phyloP scores from a whole-genome alignment of 2,797 vertebrate species.

The Anguilla marmorata region DNA sequence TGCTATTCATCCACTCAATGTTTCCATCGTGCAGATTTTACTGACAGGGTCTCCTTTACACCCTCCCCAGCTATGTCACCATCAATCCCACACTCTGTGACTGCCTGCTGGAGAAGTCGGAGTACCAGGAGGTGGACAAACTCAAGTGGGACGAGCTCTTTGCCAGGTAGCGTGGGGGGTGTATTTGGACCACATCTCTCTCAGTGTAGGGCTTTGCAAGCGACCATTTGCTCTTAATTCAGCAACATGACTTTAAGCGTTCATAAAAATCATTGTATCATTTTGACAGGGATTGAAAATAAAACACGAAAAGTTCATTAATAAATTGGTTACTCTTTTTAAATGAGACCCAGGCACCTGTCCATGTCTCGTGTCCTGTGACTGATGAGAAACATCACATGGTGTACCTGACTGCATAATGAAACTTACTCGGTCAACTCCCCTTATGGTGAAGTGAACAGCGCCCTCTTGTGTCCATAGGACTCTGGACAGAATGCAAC shows the following conservation, averaged over 20 bases:
- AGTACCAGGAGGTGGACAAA: conserved; percentile 79
- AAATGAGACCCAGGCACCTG: not conserved
- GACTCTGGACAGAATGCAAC: conserved; percentile 83
- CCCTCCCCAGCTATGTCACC: conserved; percentile 77
- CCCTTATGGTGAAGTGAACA: conserved; percentile 3
- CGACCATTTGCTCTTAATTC: not conserved
- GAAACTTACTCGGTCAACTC: not conserved
- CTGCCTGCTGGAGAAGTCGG: conserved; percentile 87
- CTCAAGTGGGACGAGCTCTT: conserved; percentile 94
- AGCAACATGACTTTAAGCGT: not conserved
- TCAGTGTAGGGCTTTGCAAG: too few relatives aligned
- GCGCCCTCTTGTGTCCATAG: conserved; percentile 64
- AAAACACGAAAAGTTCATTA: not conserved
- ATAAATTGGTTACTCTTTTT: not conserved
- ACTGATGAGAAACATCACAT: not conserved
- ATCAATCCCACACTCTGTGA: conserved; percentile 87
- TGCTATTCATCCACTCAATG: not conserved
- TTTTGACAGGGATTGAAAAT: not conserved
- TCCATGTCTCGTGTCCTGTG: not conserved
- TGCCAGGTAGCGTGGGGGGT: conserved; percentile 73
- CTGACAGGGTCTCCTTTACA: not conserved
- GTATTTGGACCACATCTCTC: not conserved
- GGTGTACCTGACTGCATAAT: not conserved
- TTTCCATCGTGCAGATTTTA: not conserved
- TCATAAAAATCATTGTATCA: not conserved